These are phyloP conservation scores for Pyralis farinalis DNA, from an alignment of 2,888 invertebrate species.

Conservation along the genomic window DNA sequence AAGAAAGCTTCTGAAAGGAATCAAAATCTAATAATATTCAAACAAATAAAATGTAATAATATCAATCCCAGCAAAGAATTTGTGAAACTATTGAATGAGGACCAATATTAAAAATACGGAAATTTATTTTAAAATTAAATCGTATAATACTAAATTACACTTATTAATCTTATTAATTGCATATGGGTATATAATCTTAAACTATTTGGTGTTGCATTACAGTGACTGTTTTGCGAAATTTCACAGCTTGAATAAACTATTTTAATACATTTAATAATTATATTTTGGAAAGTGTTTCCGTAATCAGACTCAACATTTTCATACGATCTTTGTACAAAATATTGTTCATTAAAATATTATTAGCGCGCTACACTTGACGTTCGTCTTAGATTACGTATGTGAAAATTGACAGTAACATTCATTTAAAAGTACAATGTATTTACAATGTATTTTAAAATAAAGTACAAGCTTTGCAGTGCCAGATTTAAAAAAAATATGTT, in stretches of 20 bases:
- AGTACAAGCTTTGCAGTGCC: conserved; percentile 25
- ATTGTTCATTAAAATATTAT: conserved; percentile 52
- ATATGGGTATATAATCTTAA: conserved; percentile 50
- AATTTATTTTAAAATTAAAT: neutral
- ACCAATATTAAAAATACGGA: neutral
- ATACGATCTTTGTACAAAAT: conserved; percentile 66
- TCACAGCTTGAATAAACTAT: conserved; percentile 52
- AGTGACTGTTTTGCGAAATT: conserved; percentile 52
- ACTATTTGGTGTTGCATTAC: conserved; percentile 76
- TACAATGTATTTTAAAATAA: conserved; percentile 41
- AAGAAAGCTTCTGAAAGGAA: no score
- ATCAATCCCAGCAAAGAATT: neutral
- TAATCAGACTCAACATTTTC: conserved; percentile 71
- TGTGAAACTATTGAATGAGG: neutral
- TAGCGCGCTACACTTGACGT: conserved; percentile 30
- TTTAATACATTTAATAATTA: conserved; percentile 42
- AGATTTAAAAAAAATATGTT: conserved; percentile 25
- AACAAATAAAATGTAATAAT: conserved; percentile 1
- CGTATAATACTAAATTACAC: conserved; percentile 11
- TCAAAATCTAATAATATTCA: no score
- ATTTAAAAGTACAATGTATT: conserved; percentile 41
- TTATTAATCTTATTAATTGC: conserved; percentile 16
- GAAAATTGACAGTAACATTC: conserved; percentile 61
- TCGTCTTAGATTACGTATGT: conserved; percentile 63
- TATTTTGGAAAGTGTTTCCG: conserved; percentile 46